Evolutionary conservation across 2,888 invertebrate genomes (phyloP).

Genomic region (Steinernema carpocapsae): DNA sequence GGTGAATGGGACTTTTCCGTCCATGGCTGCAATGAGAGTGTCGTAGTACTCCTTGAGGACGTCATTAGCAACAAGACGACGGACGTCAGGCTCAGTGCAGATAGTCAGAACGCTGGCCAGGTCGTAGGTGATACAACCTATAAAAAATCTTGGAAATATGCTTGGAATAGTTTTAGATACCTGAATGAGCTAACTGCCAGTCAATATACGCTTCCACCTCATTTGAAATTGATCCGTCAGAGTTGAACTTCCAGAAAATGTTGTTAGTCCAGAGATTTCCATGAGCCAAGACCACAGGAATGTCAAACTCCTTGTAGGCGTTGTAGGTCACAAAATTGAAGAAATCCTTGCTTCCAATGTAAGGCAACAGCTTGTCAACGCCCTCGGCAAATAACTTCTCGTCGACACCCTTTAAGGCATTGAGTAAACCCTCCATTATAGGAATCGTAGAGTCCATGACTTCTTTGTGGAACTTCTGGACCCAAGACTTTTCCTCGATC

Average conservation of each 20-base stretch:
- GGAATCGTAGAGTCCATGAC: background rate
- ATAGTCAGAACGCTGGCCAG: background rate
- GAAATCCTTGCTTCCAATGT: background rate
- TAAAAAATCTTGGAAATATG: background rate
- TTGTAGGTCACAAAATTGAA: background rate
- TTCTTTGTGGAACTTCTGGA: background rate
- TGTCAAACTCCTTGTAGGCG: background rate
- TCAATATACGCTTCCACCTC: background rate
- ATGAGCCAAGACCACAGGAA: background rate
- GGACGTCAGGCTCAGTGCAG: background rate
- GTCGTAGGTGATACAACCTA: background rate
- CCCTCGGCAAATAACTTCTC: background rate
- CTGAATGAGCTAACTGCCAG: conserved; percentile 4
- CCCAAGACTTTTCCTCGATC: background rate
- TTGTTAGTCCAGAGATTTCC: no score
- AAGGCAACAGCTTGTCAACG: background rate
- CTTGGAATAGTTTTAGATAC: background rate
- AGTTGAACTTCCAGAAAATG: background rate
- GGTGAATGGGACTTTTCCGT: background rate
- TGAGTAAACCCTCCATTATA: background rate
- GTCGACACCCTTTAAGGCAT: background rate
- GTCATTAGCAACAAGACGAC: background rate
- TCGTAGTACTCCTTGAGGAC: background rate
- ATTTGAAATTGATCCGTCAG: background rate
- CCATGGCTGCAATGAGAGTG: background rate